A percentile compares a stretch with the other conserved stretches of the same genome.
These are phyloP conservation scores for Hyphantria cunea DNA, from an alignment of 1,140 invertebrate species.

Conservation along the genomic window DNA sequence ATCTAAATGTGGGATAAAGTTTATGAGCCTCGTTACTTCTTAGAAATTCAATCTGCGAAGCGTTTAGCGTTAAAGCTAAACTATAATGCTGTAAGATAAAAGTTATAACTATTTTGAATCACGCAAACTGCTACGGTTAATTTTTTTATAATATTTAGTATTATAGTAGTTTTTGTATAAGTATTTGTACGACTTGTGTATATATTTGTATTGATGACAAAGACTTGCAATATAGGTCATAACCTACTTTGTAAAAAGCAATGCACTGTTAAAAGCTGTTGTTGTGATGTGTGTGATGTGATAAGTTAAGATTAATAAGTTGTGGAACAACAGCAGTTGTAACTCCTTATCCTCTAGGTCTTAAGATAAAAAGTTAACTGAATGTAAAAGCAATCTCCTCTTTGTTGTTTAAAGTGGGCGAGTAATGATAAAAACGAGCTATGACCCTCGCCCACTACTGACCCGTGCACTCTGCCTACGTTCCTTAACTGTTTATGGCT, in stretches of 20 bases:
- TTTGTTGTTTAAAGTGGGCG: constrained; percentile 28
- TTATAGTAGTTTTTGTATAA: not conserved
- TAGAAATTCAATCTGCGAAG: constrained; percentile 11
- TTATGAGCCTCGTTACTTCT: constrained; percentile 22
- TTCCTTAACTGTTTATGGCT: constrained; percentile 51
- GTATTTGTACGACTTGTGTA: too few relatives aligned
- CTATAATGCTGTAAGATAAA: too few relatives aligned
- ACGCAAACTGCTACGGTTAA: too few relatives aligned
- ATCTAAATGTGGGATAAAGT: constrained; percentile 14
- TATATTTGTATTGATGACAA: too few relatives aligned
- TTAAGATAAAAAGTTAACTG: constrained; percentile 19
- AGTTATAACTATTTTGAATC: too few relatives aligned
- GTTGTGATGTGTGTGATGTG: too few relatives aligned
- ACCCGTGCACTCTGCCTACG: constrained; percentile 40
- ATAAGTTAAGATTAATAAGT: too few relatives aligned
- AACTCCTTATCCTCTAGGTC: not conserved
- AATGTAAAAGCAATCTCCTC: constrained; percentile 35
- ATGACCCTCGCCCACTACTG: constrained; percentile 57
- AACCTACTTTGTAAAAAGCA: too few relatives aligned
- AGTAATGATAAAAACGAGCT: not conserved
- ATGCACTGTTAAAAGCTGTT: too few relatives aligned
- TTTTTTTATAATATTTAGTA: too few relatives aligned
- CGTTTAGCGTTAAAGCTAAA: too few relatives aligned
- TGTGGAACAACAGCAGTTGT: not conserved
- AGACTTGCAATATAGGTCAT: too few relatives aligned